These are phyloP conservation scores for Zaprionus kolodkinae DNA, from an alignment of 1,140 invertebrate genomes.

Conservation along the genomic window DNA sequence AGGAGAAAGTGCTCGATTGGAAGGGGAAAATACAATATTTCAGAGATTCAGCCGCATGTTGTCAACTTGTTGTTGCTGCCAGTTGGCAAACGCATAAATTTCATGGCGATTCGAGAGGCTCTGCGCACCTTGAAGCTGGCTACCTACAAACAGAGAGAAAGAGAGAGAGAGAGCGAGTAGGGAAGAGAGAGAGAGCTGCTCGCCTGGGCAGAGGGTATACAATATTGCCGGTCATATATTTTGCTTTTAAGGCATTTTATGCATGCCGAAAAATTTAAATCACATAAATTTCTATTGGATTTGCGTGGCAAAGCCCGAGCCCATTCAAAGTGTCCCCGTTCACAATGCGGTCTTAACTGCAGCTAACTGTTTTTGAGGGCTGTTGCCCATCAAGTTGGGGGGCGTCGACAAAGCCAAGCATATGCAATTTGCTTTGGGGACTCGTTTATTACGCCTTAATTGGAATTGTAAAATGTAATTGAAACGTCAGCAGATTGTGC, in stretches of 20 bases:
- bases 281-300: constrained; percentile 78
- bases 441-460: constrained; percentile 1
- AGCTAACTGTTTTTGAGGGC: constrained; percentile 6
- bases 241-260: constrained; percentile 75
- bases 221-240: constrained; percentile 74
- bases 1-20: not conserved
- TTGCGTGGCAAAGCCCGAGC: constrained; percentile 46
- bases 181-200: not conserved
- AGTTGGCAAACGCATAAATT: constrained; percentile 78
- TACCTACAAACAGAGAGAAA: not conserved
- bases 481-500: not conserved
- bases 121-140: constrained; percentile 59
- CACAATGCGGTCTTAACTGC: constrained; percentile 26
- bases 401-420: not conserved
- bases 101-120: constrained; percentile 62
- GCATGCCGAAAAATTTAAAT: constrained; percentile 76
- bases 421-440: constrained; percentile 2
- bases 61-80: constrained; percentile 61
- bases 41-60: constrained; percentile 60
- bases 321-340: constrained; percentile 26
- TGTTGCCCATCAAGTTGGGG: not conserved
- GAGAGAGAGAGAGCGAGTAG: not conserved
- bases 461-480: not conserved
- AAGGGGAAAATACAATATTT: constrained; percentile 65
- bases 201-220: constrained; percentile 19